phyloP scores from a whole-genome alignment of 2,888 invertebrate species.

The Heliconius ethilla region DNA sequence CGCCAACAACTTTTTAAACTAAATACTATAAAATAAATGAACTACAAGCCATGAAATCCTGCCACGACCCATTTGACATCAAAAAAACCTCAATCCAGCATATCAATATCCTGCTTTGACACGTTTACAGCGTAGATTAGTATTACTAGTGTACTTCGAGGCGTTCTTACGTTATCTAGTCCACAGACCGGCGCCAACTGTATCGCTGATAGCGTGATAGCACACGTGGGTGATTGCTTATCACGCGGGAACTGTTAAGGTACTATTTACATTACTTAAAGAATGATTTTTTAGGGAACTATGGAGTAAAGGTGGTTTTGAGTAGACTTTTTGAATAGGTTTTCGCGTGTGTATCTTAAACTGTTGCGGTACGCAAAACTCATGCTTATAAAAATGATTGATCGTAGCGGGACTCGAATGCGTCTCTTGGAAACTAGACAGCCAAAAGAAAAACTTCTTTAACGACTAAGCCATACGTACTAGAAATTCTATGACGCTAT shows the following conservation, averaged over 20 bases:
- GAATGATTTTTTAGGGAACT: conserved; percentile 6
- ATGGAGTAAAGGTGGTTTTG: neutral
- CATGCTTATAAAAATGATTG: no score
- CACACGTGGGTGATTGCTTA: conserved; percentile 45
- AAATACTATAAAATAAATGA: neutral
- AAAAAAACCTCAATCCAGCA: neutral
- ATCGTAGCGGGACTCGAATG: neutral
- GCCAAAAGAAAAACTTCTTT: no score
- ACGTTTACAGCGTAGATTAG: conserved; percentile 38
- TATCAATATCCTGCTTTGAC: conserved; percentile 36
- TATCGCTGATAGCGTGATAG: conserved; percentile 61
- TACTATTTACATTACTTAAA: conserved; percentile 25
- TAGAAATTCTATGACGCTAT: no score
- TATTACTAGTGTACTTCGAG: conserved; percentile 35
- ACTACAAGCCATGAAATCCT: neutral
- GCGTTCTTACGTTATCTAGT: conserved; percentile 46
- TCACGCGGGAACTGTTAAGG: conserved; percentile 26
- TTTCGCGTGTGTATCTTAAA: neutral
- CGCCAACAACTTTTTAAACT: no score
- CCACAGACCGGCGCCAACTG: conserved; percentile 54
- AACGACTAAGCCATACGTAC: no score
- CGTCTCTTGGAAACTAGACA: neutral
- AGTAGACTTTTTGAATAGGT: no score
- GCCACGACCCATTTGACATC: conserved; percentile 13
- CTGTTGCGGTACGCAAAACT: neutral